Evolutionary conservation across 2,888 invertebrate species (phyloP), one percentile per base, ranked within the genome.

Genomic region (Beris chalybata): DNA sequence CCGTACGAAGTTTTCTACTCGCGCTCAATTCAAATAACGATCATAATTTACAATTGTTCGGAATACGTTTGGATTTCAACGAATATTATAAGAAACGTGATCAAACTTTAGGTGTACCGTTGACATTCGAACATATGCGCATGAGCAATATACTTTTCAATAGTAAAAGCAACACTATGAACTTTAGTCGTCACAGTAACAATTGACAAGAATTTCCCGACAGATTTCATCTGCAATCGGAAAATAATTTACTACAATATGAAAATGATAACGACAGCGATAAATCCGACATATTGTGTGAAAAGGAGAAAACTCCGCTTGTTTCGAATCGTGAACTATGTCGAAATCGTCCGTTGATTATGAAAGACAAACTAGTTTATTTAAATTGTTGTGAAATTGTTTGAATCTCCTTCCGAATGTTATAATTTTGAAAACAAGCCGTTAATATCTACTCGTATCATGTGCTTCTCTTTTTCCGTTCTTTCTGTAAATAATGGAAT

Each of bases 41-140:
- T 80, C 89, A 91, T 71, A 94, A 92, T 72, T 84, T 97, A 13
- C 93, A 95, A 75, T 87, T 93, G 72, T 86, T 97, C 67, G 95
- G 95, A 70, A 94, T 93, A 76, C 87, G 97, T 3, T 84, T 97
- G 66, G 96, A 97, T 82, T 97, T 97, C 80, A 97, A 96, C 79
- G 94, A 95, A 78, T 93, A 92, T 81, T 97, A 97, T 82, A 93
- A 93, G 77, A 88, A 90, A 69, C 87, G 88, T 68, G 91, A 93
- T 77, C 86, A 88, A 70, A 87, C 91, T 73, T 85, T 94, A 64
- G 89, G 89, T 68, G 88, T 85, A 68, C 86, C 86, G 4, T 80
- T 87, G 63, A 87, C 86, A 0, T 87, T 86, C 72, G 86, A 86
- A 72, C 86, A 86, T 75, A 85, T 86, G 79, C 82, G 87, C 32